These are phyloP conservation scores for Aplodontia rufa DNA, from an alignment of 2,113 vertebrate species.

Conservation along the genomic window DNA sequence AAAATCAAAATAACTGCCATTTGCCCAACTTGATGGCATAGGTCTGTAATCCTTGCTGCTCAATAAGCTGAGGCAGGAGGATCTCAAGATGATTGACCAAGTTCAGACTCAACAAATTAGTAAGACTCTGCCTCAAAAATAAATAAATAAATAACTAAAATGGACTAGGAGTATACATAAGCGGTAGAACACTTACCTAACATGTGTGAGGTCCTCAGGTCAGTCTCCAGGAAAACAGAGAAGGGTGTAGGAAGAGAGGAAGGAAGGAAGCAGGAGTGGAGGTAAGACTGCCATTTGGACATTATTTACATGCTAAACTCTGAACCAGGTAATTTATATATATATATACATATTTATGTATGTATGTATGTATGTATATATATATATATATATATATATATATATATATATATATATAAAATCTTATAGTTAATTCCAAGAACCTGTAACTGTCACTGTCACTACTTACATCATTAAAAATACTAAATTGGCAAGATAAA, in stretches of 20 bases:
- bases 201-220: not conserved
- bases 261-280: too few species aligned
- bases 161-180: not conserved
- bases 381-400: too few species aligned
- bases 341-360: too few species aligned
- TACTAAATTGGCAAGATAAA: not conserved
- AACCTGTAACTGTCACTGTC: not conserved
- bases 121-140: not conserved
- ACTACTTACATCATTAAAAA: not conserved
- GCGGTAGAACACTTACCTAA: not conserved
- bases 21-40: not conserved
- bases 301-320: not conserved
- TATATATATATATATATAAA: too few species aligned
- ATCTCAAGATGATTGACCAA: not conserved
- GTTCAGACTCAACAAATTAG: not conserved
- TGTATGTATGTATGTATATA: too few species aligned
- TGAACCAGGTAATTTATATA: not conserved
- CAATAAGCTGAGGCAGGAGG: not conserved
- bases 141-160: not conserved
- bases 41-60: not conserved
- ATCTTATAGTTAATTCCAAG: not conserved
- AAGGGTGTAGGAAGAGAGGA: too few species aligned
- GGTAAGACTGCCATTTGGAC: not conserved
- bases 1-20: not conserved
- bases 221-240: not conserved